These are phyloP conservation scores for Leptobrachium ailaonicum DNA, from an alignment of 2,113 vertebrate genomes.

Conservation along the genomic window DNA sequence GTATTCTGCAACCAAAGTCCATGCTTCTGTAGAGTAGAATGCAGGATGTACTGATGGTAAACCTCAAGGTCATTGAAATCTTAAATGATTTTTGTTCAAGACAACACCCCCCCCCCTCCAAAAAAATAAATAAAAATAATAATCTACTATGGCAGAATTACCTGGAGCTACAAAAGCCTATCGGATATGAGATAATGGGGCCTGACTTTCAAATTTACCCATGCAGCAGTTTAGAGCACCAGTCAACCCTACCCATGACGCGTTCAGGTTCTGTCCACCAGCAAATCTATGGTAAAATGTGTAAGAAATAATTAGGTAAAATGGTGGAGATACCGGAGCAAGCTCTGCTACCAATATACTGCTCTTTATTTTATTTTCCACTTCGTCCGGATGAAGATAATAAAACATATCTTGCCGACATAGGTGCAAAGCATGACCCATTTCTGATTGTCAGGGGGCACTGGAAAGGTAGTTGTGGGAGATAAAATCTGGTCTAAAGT, in stretches of 20 bases:
- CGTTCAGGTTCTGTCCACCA: neutral
- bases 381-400: neutral
- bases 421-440: neutral
- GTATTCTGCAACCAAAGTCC: too few species aligned
- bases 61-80: too few species aligned
- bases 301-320: neutral
- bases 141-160: too few species aligned
- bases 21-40: too few species aligned
- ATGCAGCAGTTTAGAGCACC: too few species aligned
- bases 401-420: neutral
- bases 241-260: neutral
- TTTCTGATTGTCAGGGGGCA: neutral
- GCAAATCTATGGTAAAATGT: neutral
- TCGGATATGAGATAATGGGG: too few species aligned
- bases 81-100: too few species aligned
- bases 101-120: too few species aligned
- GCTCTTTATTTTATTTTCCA: neutral
- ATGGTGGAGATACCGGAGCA: neutral
- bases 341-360: neutral
- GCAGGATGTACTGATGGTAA: too few species aligned
- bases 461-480: neutral
- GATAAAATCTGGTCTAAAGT: neutral
- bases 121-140: too few species aligned
- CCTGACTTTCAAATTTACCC: too few species aligned
- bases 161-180: too few species aligned